Base-by-base conservation (phyloP, 2,888 invertebrate species). In the Drosophila pullipes region DNA sequence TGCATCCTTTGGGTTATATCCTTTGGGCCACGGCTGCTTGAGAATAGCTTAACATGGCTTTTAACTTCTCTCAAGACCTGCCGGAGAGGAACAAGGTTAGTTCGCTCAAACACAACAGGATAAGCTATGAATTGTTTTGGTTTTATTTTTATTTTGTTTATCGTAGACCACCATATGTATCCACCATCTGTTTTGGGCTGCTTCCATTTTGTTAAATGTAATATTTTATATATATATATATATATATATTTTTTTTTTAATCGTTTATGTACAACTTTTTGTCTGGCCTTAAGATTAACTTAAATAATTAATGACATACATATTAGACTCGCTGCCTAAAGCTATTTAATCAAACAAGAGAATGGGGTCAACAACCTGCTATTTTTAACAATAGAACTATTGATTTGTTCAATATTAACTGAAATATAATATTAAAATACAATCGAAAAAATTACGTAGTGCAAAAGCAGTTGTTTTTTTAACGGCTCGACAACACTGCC, bases 41-140 rank as follows among this genome's bases (percentile, higher is more conserved):
- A 87, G 91, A 85, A 90, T 84, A 91, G 88, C 91, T 85, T 87
- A 83, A 69, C 75, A 53, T 78, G 76, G 84, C 89, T 77, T 83
- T 88, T 81, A 83, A 84, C 90, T 90, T 89, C 91, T 92, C 93
- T 93, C 91, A 91, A 92, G 91, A 94, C 94, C 94, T 94, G 94
- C 92, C 93, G 93, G 94, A 94, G 94, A 94, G 94, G 94, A 94
- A 94, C 94, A 93, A 94, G 93, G 92, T 94, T 94, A 94, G 94
- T 94, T 94, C 93, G 87, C 94, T 94, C 94, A 93, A 92, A 93
- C 93, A 93, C 93, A 94, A 93, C 93, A 93, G 94, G 94, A 93
- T 87, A 85, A 84, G 81, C 91, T 83, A 83, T 85, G 85, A 80
- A 88, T 85, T 83, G 71, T 69, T 74, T 74, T 84, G 77, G 59